These are phyloP conservation scores for Adineta ricciae DNA, from an alignment of 2,888 invertebrate species.

Conservation along the genomic window DNA sequence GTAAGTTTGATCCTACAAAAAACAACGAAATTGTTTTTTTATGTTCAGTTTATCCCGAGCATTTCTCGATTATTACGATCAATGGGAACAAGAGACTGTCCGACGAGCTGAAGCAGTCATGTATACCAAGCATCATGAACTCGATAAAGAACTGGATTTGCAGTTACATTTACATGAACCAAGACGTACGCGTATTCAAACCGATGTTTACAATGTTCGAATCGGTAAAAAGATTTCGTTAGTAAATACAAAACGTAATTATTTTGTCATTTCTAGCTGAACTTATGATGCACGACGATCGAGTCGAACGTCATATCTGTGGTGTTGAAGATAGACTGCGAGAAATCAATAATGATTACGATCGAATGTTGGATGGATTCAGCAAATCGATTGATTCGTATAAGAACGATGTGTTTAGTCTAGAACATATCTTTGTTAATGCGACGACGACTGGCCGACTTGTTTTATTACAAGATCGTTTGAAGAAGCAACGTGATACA, in stretches of 20 bases:
- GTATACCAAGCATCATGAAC: conserved; percentile 47
- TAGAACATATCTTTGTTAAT: conserved; percentile 46
- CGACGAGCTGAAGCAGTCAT: conserved; percentile 43
- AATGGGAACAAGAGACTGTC: conserved; percentile 43
- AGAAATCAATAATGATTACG: conserved; percentile 42
- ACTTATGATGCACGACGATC: conserved; percentile 47
- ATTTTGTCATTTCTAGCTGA: conserved; percentile 41
- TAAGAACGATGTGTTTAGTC: conserved; percentile 42
- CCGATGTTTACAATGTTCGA: conserved; percentile 49
- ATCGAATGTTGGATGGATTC: conserved; percentile 42
- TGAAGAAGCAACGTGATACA: conserved; percentile 44
- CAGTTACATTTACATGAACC: conserved; percentile 48
- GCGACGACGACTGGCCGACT: conserved; percentile 43
- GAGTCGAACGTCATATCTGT: conserved; percentile 46
- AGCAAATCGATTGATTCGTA: conserved; percentile 43
- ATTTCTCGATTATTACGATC: conserved; percentile 46
- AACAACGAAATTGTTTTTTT: too few relatives aligned
- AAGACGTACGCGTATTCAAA: conserved; percentile 43
- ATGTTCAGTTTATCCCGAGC: conserved; percentile 44
- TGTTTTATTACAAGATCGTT: conserved; percentile 43
- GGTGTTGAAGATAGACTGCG: conserved; percentile 45
- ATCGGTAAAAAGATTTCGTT: conserved; percentile 40
- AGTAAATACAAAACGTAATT: background rate
- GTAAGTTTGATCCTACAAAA: background rate
- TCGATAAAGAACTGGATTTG: conserved; percentile 48